Percentiles rank a stretch among this genome's conserved stretches.
These are phyloP conservation scores for Myzus persicae DNA, from an alignment of 1,140 invertebrate genomes.

Conservation along the genomic window DNA sequence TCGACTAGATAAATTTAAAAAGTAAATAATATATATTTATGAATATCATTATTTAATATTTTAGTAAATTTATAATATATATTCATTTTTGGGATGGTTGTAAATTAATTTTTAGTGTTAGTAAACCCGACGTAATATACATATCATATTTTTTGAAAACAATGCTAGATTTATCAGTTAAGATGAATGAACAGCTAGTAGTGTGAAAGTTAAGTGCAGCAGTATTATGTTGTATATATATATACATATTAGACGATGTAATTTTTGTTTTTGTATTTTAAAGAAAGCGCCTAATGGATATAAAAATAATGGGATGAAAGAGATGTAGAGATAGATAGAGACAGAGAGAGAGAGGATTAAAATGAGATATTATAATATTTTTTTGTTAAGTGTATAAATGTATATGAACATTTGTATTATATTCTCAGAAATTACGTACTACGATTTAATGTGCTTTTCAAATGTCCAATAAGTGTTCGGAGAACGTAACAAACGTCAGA, in stretches of 20 bases:
- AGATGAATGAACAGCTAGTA: neutral
- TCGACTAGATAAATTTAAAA: neutral
- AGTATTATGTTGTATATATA: neutral
- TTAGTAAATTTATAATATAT: conserved; percentile 14
- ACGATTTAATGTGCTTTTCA: neutral
- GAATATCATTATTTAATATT: neutral
- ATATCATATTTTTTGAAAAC: neutral
- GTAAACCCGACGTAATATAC: neutral
- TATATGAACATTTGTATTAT: neutral
- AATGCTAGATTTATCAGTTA: neutral
- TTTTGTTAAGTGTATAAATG: neutral
- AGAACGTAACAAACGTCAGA: neutral
- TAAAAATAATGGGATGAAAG: neutral
- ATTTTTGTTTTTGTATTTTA: neutral
- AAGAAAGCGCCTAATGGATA: neutral
- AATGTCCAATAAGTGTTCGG: neutral
- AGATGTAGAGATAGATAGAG: neutral
- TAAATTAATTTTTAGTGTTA: neutral
- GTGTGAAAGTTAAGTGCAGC: neutral
- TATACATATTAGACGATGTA: neutral
- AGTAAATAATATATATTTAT: neutral
- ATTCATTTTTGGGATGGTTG: neutral
- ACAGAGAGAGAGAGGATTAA: neutral
- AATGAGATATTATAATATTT: neutral
- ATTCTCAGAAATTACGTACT: neutral